Percentiles rank a stretch among this genome's conserved stretches.
Evolutionary conservation across 2,888 invertebrate genomes (phyloP).

Genomic region (Pandemis cinnamomeana): DNA sequence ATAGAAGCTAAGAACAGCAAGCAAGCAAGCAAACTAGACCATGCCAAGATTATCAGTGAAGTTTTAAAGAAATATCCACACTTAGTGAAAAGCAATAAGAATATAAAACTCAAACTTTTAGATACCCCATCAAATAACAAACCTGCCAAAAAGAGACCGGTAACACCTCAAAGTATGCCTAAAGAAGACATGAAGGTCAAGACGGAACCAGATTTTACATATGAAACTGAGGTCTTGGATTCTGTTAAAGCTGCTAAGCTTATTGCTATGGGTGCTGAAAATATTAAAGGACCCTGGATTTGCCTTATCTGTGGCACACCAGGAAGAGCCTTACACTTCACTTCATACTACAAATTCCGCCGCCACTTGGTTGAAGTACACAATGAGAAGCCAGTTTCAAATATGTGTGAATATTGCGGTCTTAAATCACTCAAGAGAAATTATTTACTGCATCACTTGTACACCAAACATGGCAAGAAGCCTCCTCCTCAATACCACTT

Average conservation of each 20-base stretch:
- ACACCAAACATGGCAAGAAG: conserved; percentile 90
- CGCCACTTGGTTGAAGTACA: conserved; percentile 93
- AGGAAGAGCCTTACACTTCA: conserved; percentile 88
- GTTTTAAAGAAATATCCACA: conserved; percentile 95
- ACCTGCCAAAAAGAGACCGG: conserved; percentile 47
- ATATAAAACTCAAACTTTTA: conserved; percentile 93
- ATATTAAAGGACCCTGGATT: conserved; percentile 90
- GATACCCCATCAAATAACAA: conserved; percentile 77
- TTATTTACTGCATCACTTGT: conserved; percentile 90
- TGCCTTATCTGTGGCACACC: conserved; percentile 90
- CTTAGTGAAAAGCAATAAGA: conserved; percentile 93
- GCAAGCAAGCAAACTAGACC: conserved; percentile 83
- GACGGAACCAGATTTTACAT: conserved; percentile 63
- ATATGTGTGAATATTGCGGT: conserved; percentile 94
- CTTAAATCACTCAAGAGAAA: conserved; percentile 89
- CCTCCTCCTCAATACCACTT: conserved; percentile 89
- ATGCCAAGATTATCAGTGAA: conserved; percentile 94
- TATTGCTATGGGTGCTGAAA: conserved; percentile 85
- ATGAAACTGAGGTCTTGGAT: conserved; percentile 83
- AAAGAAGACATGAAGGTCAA: conserved; percentile 53
- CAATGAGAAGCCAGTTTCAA: conserved; percentile 89
- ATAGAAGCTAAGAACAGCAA: conserved; percentile 86
- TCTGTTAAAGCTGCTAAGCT: conserved; percentile 86
- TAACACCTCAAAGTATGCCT: conserved; percentile 49
- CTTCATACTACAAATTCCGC: conserved; percentile 91